Evolutionary conservation across 2,888 invertebrate genomes (phyloP), one percentile per base, ranked within the genome.

Genomic region (Nephrotoma guestfalica): DNA sequence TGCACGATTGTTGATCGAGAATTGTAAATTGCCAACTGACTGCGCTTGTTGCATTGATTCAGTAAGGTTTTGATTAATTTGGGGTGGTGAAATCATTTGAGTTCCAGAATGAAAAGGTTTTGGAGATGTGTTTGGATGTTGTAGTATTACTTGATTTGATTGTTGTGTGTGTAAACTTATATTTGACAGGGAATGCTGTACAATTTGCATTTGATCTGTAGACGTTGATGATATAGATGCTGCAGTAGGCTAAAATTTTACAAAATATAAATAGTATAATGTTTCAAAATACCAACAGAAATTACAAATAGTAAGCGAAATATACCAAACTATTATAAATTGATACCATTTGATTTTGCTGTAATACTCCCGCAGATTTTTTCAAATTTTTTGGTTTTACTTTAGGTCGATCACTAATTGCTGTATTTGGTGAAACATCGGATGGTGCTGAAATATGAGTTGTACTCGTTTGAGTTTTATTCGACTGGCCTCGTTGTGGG

Each of bases 321-420:
- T 91, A 87, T 91, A 91, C 91, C 90, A 91, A 89, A 88, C 90
- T 91, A 85, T 91, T 91, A 86, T 90, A 91, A 87, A 91, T 91
- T 87, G 91, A 91, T 88, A 91, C 91, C 92, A 91, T 91, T 89
- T 91, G 91, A 88, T 91, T 91, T 87, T 90, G 91, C 88, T 91
- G 91, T 86, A 91, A 88, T 88, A 92, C 90, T 87, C 92, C 91
- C 87, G 92, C 91, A 89, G 93, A 92, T 91, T 96, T 96, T 89
- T 95, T 93, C 87, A 94, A 92, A 90, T 94, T 94, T 91, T 96
- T 96, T 83, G 96, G 95, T 91, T 96, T 97, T 84, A 95, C 96
- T 91, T 96, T 96, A 87, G 96, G 96, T 89, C 96, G 94, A 92
- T 97, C 96, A 92, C 96, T 96, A 89, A 96, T 95, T 88, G 96